Percentiles rank a stretch among this genome's conserved stretches.
Conservation (phyloP, 2,797 vertebrate species). For the Muraenolepis orangiensis region DNA sequence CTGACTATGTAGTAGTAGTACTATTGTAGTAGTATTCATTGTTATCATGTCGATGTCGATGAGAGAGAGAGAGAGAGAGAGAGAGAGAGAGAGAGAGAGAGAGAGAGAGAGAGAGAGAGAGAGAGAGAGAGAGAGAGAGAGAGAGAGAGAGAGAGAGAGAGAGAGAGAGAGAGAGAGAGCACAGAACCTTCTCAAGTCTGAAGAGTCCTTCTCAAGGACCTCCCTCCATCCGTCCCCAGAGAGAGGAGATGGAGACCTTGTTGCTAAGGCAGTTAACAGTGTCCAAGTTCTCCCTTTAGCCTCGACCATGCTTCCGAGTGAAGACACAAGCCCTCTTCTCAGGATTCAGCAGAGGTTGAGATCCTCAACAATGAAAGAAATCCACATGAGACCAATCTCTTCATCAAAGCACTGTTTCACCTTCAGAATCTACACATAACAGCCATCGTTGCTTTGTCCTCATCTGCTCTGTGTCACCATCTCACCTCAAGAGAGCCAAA, state of each 20-base stretch:
- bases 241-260: background rate
- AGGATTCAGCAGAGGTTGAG: background rate
- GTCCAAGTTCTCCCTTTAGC: background rate
- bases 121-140: no score
- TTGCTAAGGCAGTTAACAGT: background rate
- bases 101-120: background rate
- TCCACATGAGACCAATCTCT: background rate
- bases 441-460: background rate
- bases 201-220: background rate
- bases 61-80: no score
- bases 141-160: no score
- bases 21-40: background rate
- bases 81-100: background rate
- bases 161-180: no score
- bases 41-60: no score
- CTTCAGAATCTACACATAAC: background rate
- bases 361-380: background rate
- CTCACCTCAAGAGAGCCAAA: no score
- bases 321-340: background rate
- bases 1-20: no score
- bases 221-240: background rate
- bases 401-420: background rate
- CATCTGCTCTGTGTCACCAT: no score
- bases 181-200: no score
- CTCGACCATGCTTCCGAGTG: background rate